Percentiles rank a stretch among this genome's conserved stretches.
phyloP scores from a whole-genome alignment of 2,797 vertebrate genomes.

The Ispidina lecontei region DNA sequence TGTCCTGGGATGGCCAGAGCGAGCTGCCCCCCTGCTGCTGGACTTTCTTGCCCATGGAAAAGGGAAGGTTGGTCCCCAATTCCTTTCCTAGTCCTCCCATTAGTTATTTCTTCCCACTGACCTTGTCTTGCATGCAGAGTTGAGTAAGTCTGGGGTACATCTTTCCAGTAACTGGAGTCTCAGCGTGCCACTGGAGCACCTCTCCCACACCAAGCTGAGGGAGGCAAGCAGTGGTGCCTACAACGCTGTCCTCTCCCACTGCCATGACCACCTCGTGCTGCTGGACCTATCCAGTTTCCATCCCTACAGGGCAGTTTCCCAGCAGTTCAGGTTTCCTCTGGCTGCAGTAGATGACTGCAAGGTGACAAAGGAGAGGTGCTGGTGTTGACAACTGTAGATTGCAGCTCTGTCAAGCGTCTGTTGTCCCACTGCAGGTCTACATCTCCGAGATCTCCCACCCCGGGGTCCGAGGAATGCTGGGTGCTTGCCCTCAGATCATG shows the following conservation, averaged over 20 bases:
- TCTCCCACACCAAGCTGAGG: accelerated
- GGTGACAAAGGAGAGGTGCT: not conserved
- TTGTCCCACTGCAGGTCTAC: slow-evolving; percentile 84
- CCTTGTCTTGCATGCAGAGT: not conserved
- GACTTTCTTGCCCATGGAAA: not conserved
- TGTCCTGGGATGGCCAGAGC: accelerated
- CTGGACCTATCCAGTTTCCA: not conserved
- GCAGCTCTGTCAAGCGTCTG: accelerated
- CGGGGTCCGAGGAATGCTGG: slow-evolving; percentile 85
- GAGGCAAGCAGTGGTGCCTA: not conserved
- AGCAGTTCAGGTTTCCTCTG: not conserved
- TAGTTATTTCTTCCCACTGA: not conserved
- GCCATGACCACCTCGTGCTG: not conserved
- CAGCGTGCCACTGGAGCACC: accelerated
- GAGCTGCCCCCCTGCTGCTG: accelerated
- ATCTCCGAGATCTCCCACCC: slow-evolving; percentile 94
- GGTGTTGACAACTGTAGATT: accelerated
- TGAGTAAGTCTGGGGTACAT: not conserved
- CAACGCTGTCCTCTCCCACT: not conserved
- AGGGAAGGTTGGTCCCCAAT: not conserved
- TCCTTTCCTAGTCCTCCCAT: not conserved
- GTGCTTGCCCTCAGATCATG: slow-evolving; percentile 92
- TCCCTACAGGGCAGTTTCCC: accelerated
- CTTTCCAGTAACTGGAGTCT: not conserved
- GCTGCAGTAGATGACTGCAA: accelerated